These are phyloP conservation scores for Cyclophora albipunctata DNA, from an alignment of 2,888 invertebrate genomes.

Conservation along the genomic window DNA sequence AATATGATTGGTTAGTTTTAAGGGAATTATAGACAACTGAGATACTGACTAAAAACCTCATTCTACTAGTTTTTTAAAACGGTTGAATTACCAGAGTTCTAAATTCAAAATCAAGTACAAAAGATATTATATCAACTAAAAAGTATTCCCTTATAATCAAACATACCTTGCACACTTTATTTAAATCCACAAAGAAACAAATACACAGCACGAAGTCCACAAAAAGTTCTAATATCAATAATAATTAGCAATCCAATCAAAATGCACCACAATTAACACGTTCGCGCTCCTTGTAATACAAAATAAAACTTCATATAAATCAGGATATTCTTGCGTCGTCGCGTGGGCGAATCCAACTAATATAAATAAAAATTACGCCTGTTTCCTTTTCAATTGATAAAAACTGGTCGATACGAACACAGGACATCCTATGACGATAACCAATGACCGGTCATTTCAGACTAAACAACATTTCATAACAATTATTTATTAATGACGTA, in stretches of 20 bases:
- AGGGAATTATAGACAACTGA: no score
- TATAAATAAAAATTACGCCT: conserved; percentile 62
- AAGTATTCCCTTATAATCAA: not conserved
- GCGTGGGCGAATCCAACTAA: conserved; percentile 48
- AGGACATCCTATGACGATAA: conserved; percentile 67
- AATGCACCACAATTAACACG: conserved; percentile 20
- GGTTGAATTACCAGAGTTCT: no score
- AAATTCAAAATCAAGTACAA: not conserved
- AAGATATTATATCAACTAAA: not conserved
- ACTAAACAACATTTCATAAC: conserved; percentile 12
- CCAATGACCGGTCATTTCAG: conserved; percentile 44
- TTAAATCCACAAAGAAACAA: not conserved
- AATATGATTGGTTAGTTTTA: no score
- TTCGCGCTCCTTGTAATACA: conserved; percentile 29
- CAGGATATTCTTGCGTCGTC: conserved; percentile 47
- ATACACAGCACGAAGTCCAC: not conserved
- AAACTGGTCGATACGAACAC: conserved; percentile 33
- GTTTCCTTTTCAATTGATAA: conserved; percentile 64
- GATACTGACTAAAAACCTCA: no score
- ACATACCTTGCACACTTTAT: not conserved
- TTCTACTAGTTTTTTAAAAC: no score
- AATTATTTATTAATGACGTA: no score
- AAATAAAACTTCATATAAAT: conserved; percentile 37
- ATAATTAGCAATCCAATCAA: no score
- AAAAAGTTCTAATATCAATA: no score